A percentile compares a stretch with the other conserved stretches of the same genome.
Conservation (phyloP, 2,113 vertebrate species). For the Ibidorhyncha struthersii region DNA sequence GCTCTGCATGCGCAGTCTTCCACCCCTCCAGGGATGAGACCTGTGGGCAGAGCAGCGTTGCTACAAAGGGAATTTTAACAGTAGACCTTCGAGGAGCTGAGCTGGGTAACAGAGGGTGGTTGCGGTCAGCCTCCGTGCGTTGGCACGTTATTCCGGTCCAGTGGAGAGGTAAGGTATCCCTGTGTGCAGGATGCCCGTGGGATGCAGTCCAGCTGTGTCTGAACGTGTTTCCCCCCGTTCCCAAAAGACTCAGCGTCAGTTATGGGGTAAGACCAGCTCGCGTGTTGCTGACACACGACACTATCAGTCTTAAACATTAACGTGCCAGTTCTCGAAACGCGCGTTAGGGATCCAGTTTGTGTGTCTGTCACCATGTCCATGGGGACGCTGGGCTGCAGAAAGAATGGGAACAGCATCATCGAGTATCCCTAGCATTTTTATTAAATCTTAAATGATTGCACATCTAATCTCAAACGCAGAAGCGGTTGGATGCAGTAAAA, state of each 20-base stretch:
- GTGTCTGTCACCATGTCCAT: rapidly evolving
- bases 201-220: rapidly evolving
- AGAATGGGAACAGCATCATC: not conserved
- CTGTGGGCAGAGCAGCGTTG: not conserved
- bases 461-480: not conserved
- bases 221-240: rapidly evolving
- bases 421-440: not conserved
- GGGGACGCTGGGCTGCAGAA: not conserved
- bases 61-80: not conserved
- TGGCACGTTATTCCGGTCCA: not conserved
- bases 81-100: not conserved
- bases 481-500: not conserved
- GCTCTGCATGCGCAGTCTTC: not conserved
- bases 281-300: not conserved
- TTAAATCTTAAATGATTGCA: not conserved
- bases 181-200: not conserved
- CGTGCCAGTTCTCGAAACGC: rapidly evolving
- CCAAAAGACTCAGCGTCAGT: not conserved
- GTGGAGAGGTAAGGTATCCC: not conserved
- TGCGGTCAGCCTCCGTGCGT: not conserved
- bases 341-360: not conserved
- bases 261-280: not conserved
- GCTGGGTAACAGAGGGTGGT: not conserved
- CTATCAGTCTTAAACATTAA: not conserved
- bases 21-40: not conserved